These are phyloP conservation scores for Limnephilus marmoratus DNA, from an alignment of 2,888 invertebrate genomes.

Conservation along the genomic window DNA sequence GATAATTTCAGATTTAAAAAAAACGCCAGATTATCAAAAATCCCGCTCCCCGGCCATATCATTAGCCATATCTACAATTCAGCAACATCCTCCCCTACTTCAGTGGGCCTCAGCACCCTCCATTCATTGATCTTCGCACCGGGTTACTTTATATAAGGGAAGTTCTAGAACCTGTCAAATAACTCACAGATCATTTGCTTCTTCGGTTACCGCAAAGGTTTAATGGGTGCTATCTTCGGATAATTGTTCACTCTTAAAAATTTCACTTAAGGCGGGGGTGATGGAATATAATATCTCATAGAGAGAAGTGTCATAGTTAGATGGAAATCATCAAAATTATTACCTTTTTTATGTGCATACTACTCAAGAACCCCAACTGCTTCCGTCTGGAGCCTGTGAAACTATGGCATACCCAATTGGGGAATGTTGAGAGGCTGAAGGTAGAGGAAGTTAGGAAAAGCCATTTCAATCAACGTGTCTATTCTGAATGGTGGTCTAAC, in stretches of 20 bases:
- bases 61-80: slow-evolving; percentile 54
- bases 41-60: slow-evolving; percentile 34
- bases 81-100: slow-evolving; percentile 40
- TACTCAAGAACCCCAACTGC: no score
- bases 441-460: no score
- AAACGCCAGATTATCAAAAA: slow-evolving; percentile 39
- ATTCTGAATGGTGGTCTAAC: no score
- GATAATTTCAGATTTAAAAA: slow-evolving; percentile 40
- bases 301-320: not conserved
- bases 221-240: not conserved
- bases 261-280: not conserved
- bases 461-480: no score
- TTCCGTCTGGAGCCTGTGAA: no score
- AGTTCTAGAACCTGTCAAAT: slow-evolving; percentile 23
- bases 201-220: not conserved
- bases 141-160: slow-evolving; percentile 37
- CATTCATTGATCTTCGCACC: slow-evolving; percentile 20
- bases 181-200: slow-evolving; percentile 43
- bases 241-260: not conserved
- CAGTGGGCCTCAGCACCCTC: slow-evolving; percentile 24
- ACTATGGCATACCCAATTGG: no score
- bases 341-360: no score
- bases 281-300: not conserved
- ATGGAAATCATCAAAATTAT: not conserved
- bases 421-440: no score